Evolutionary conservation across 2,113 vertebrate genomes (phyloP).

Genomic region (Pandion haliaetus): DNA sequence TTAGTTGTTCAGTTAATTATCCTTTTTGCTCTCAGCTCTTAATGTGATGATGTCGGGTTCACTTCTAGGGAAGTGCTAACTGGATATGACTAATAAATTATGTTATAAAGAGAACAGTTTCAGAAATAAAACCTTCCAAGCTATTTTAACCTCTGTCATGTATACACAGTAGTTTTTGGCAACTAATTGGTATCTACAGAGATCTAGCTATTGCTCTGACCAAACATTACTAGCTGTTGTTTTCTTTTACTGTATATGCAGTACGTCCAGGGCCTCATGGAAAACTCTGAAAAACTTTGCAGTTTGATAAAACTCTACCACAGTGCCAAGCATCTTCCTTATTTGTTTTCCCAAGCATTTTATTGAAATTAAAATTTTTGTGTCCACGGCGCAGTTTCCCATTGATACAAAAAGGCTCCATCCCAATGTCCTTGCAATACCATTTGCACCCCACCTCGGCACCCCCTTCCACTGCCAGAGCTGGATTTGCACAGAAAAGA

Average conservation of each 20-base stretch:
- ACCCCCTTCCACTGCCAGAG: background rate
- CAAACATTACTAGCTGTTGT: background rate
- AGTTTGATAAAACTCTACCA: background rate
- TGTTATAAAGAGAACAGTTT: constrained; percentile 30
- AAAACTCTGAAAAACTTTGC: background rate
- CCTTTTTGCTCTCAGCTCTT: constrained; percentile 6
- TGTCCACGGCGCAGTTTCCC: background rate
- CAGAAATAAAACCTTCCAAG: constrained; percentile 35
- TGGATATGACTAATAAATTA: constrained; percentile 50
- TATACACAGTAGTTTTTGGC: constrained; percentile 19
- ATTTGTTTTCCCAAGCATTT: background rate
- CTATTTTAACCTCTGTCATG: constrained; percentile 56
- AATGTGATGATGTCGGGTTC: background rate
- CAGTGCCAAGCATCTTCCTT: background rate
- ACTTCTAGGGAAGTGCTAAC: constrained; percentile 38
- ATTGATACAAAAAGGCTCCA: background rate
- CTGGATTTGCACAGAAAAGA: background rate
- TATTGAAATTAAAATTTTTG: background rate
- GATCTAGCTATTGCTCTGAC: background rate
- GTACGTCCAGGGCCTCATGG: background rate
- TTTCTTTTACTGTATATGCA: background rate
- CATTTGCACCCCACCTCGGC: background rate
- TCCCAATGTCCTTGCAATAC: background rate
- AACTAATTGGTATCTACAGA: background rate
- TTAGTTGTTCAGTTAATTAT: constrained; percentile 41